Evolutionary conservation across 1,140 invertebrate genomes (phyloP).

Genomic region (Phymorhynchus buccinoides): DNA sequence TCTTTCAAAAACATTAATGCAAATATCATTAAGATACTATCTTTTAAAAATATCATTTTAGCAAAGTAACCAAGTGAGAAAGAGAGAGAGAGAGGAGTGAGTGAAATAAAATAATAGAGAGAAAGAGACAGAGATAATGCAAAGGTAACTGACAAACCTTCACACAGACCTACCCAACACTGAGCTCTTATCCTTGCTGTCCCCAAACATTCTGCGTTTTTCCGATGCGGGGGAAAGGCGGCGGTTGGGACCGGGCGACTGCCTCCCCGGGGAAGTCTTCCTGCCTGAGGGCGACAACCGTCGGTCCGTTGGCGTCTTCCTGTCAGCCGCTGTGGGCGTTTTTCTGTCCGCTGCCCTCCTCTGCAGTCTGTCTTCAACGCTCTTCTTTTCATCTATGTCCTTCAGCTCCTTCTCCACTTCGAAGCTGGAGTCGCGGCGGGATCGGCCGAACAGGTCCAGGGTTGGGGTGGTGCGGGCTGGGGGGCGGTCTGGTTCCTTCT

Average conservation of each 20-base stretch:
- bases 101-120: too few relatives aligned
- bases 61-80: too few relatives aligned
- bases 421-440: background rate
- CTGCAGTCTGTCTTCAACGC: background rate
- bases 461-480: conserved; percentile 42
- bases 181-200: background rate
- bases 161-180: background rate
- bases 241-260: background rate
- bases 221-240: background rate
- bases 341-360: background rate
- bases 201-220: background rate
- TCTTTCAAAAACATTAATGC: too few relatives aligned
- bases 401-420: conserved; percentile 38
- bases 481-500: background rate
- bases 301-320: conserved; percentile 25
- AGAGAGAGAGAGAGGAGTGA: too few relatives aligned
- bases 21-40: too few relatives aligned
- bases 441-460: conserved; percentile 41
- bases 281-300: background rate
- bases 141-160: too few relatives aligned
- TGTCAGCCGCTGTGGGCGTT: conserved; percentile 24
- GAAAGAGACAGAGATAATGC: too few relatives aligned
- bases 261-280: conserved; percentile 35
- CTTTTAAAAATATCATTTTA: too few relatives aligned
- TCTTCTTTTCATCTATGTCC: conserved; percentile 30